Base-by-base conservation (phyloP, 2,797 vertebrate genomes). In the Euphonia xanthogaster region DNA sequence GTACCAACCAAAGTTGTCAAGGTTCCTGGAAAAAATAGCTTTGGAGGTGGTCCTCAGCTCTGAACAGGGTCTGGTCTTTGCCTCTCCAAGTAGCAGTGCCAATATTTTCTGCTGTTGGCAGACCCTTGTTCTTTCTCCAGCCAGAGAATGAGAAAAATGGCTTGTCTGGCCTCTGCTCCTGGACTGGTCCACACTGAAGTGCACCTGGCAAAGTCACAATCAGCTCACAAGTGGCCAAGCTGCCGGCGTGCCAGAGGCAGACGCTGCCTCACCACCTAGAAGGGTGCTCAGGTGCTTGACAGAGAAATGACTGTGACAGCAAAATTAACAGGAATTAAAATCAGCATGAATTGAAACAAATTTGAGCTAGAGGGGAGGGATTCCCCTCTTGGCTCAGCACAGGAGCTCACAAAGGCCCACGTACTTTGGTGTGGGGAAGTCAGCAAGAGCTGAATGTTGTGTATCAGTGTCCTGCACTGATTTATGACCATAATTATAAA, bases 211-310 rank as follows among this genome's bases (percentile, higher is more conserved):
- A 42, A 87, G 54, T 25, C 66, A 37, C 28, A 51, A 8, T 42
- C 2, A 23, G 35, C 39, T 75, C 53, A 7, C 1, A 0, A 6
- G 30, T 7, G 50, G 60, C 21, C n/a, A 25, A 31, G 51, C 9
- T 37, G 14, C 65, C 0, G 0, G 30, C 13, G 19, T 0, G 0
- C 12, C 35, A 22, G 68, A 4, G 50, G 30, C 33, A 68, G 60
- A 25, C 3, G 0, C 25, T 35, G 68, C 45, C 35, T 24, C 72
- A 48, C 25, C 12, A 3, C 51, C 25, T 31, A 25, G 48, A 45
- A 74, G 18, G 35, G 14, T 17, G 37, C 48, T 85, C 48, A 39
- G 48, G 39, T 78, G 24, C 78, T 15, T 23, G 39, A 18, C 44
- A 66, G 62, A 40, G 44, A 40, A 53, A 70, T 53, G 61, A 33